These are phyloP conservation scores for Callipepla californica DNA, from an alignment of 2,113 vertebrate species.

Conservation along the genomic window DNA sequence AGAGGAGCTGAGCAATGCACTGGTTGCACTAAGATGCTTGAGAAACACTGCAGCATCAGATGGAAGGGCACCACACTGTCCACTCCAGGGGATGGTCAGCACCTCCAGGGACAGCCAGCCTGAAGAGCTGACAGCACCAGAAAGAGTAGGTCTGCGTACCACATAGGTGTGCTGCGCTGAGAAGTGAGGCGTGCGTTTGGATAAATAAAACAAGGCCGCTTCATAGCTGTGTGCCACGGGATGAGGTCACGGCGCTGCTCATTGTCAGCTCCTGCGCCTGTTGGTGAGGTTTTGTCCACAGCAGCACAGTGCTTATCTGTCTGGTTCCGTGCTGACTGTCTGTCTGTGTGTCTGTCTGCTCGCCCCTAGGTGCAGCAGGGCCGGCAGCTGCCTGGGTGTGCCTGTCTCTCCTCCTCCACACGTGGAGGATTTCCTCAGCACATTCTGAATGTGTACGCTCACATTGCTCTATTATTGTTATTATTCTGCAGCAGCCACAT, in stretches of 20 bases:
- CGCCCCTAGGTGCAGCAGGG: not conserved
- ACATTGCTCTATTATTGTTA: slow-evolving; percentile 29
- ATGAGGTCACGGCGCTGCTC: not conserved
- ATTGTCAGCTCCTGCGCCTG: not conserved
- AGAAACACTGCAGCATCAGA: not conserved
- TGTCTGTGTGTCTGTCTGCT: slow-evolving; percentile 30
- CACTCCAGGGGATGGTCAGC: not conserved
- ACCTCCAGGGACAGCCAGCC: too few species aligned
- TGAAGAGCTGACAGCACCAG: too few species aligned
- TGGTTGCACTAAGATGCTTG: not conserved
- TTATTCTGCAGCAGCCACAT: slow-evolving; percentile 4
- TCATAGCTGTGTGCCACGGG: not conserved
- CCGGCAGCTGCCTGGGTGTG: not conserved
- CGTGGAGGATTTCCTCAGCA: slow-evolving; percentile 26
- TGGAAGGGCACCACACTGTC: not conserved
- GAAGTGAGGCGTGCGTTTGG: not conserved
- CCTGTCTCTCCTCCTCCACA: slow-evolving; percentile 36
- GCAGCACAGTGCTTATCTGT: not conserved
- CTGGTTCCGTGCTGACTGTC: not conserved
- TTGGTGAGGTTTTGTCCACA: not conserved
- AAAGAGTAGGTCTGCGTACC: too few species aligned
- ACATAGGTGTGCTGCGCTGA: not conserved
- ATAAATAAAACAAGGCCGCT: not conserved
- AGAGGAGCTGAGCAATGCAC: not conserved
- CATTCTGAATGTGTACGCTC: slow-evolving; percentile 9